These are phyloP conservation scores for Agraylea sexmaculata DNA, from an alignment of 1,140 invertebrate genomes.

Conservation along the genomic window DNA sequence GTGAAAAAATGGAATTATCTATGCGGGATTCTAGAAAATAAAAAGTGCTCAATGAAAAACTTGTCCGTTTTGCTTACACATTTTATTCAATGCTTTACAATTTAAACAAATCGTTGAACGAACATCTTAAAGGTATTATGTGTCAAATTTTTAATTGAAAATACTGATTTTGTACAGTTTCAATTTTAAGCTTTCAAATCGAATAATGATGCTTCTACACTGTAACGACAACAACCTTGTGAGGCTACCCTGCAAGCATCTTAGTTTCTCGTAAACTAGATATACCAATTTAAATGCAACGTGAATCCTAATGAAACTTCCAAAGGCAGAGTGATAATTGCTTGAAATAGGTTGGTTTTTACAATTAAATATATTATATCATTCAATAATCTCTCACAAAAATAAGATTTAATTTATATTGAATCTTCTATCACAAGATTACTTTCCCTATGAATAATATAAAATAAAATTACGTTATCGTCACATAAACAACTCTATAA, in stretches of 20 bases:
- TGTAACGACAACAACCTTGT: conserved; percentile 3
- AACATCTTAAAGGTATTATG: conserved; percentile 15
- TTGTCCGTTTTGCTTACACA: conserved; percentile 14
- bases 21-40: no score
- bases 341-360: conserved; percentile 12
- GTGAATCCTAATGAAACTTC: conserved; percentile 7
- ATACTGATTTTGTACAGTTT: conserved; percentile 15
- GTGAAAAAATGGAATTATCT: no score
- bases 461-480: background rate
- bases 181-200: conserved; percentile 14
- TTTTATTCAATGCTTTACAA: conserved; percentile 19
- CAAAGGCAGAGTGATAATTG: conserved; percentile 14
- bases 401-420: conserved; percentile 10
- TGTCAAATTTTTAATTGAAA: conserved; percentile 17
- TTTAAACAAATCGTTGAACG: conserved; percentile 13
- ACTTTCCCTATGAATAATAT: conserved; percentile 9
- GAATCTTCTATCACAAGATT: conserved; percentile 15
- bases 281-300: no score
- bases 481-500: conserved; percentile 1
- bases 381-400: conserved; percentile 14
- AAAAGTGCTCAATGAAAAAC: no score
- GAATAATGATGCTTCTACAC: conserved; percentile 8
- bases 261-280: no score
- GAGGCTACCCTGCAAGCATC: conserved; percentile 10
- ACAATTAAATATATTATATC: conserved; percentile 11